phyloP scores from a whole-genome alignment of 2,888 invertebrate genomes.

The Stegana nigrithorax region DNA sequence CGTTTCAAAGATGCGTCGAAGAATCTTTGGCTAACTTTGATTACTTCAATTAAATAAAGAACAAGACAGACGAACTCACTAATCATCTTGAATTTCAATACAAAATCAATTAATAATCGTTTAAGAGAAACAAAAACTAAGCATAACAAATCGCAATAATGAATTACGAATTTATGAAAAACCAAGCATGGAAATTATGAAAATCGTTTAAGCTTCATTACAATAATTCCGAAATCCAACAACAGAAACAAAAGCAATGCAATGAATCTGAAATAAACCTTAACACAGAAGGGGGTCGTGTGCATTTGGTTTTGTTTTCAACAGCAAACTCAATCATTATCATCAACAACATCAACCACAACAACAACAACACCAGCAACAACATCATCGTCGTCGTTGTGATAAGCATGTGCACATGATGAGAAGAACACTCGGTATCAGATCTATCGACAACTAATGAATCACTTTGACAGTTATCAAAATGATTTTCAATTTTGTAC shows the following conservation, averaged over 20 bases:
- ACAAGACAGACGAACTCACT: too few relatives aligned
- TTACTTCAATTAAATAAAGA: too few relatives aligned
- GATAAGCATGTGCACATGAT: too few relatives aligned
- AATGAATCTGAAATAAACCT: neutral
- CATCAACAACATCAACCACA: neutral
- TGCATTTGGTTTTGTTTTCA: neutral
- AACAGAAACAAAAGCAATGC: constrained; percentile 2
- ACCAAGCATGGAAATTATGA: constrained; percentile 33
- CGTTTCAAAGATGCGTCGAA: too few relatives aligned
- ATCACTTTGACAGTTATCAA: constrained; percentile 38
- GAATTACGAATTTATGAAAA: constrained; percentile 23
- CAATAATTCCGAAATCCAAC: constrained; percentile 27
- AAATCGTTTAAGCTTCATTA: constrained; percentile 36
- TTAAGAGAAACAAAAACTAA: constrained; percentile 14
- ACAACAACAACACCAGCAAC: too few relatives aligned
- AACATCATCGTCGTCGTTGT: too few relatives aligned
- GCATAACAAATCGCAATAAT: constrained; percentile 22
- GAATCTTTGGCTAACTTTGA: too few relatives aligned
- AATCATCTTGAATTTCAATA: neutral
- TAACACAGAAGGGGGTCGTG: constrained; percentile 4
- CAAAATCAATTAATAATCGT: constrained; percentile 24
- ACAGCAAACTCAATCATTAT: constrained; percentile 29
- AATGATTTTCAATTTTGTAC: constrained; percentile 43
- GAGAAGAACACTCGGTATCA: too few relatives aligned
- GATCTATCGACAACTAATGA: constrained; percentile 33